Evolutionary conservation across 2,888 invertebrate genomes (phyloP).

Genomic region (Volucella inanis): DNA sequence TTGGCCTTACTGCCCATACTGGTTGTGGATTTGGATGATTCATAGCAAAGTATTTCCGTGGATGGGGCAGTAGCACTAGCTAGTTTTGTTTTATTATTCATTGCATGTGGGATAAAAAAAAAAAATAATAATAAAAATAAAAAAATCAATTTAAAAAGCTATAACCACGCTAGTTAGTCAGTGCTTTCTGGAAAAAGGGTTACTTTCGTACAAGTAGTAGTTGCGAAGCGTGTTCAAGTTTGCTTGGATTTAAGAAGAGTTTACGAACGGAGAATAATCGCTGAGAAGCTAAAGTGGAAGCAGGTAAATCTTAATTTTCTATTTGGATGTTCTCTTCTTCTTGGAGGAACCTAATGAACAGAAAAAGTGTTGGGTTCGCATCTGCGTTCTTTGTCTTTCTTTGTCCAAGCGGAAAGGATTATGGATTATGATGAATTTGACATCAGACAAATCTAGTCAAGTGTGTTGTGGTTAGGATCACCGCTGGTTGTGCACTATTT

Average conservation of each 20-base stretch:
- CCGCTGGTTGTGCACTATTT: too few relatives aligned
- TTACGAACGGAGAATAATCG: not conserved
- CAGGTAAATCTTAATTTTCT: conserved; percentile 45
- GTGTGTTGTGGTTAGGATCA: too few relatives aligned
- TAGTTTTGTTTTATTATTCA: conserved; percentile 15
- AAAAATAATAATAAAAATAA: too few relatives aligned
- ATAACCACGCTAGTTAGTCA: conserved; percentile 4
- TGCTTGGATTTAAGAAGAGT: conserved; percentile 2
- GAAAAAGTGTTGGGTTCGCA: not conserved
- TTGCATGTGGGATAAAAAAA: conserved; percentile 43
- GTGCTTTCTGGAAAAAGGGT: conserved; percentile 32
- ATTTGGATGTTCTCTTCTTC: not conserved
- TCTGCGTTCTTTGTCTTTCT: not conserved
- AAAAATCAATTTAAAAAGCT: conserved; percentile 47
- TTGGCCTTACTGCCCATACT: conserved; percentile 41
- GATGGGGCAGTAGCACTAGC: conserved; percentile 20
- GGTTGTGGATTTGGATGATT: conserved; percentile 47
- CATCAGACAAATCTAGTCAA: too few relatives aligned
- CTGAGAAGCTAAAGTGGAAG: conserved; percentile 41
- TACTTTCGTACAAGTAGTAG: not conserved
- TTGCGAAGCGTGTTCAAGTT: not conserved
- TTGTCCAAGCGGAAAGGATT: not conserved
- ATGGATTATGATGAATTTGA: too few relatives aligned
- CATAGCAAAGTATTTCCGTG: conserved; percentile 60
- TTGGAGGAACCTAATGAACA: too few relatives aligned